Evolutionary conservation across 2,888 invertebrate genomes (phyloP), one percentile per base, ranked within the genome.

Genomic region (Tachystola acroxantha): DNA sequence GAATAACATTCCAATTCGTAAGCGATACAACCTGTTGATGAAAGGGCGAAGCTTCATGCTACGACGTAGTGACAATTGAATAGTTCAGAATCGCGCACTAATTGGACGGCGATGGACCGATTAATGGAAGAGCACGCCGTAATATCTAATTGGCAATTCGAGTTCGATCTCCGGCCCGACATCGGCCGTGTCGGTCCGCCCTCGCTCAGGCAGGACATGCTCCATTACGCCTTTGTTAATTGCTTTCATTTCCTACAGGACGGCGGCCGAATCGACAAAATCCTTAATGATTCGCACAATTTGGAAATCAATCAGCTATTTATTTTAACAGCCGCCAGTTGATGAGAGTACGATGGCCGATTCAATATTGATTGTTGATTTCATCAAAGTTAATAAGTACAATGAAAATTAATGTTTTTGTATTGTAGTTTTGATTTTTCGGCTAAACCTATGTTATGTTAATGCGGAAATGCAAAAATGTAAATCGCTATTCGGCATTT

Each of bases 81-180:
- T 36, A 19, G 16, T 31, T 11, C 16, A 30, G 32, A 32, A 32
- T 22, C 22, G 22, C 5, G 16, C 10, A 1, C 20, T 32, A 32
- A 32, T 19, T 32, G 32, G 11, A 1, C 32, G 42, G 30, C 45
- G 40, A 53, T 44, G 40, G 43, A 43, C 46, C 46, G 35, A 51
- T 59, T 59, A 64, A 58, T 57, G 45, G 52, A n/a, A 42, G 36
- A 39, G 49, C 27, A 11, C 7, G 12, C 3, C 34, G 26, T 73
- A 68, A 76, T 75, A 61, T 71, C 63, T 80, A 78, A 81, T 84
- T 75, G 81, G 53, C 84, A 82, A 84, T 82, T 74, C 51, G 61
- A 52, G 49, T 74, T 78, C 74, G 70, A 81, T 82, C 73, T 81
- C 82, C 81, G 82, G 76, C 45, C 11, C n/a, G n/a, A n/a, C n/a